A percentile compares a stretch with the other conserved stretches of the same genome.
phyloP scores from a whole-genome alignment of 2,113 vertebrate species.

The Chroicocephalus ridibundus region DNA sequence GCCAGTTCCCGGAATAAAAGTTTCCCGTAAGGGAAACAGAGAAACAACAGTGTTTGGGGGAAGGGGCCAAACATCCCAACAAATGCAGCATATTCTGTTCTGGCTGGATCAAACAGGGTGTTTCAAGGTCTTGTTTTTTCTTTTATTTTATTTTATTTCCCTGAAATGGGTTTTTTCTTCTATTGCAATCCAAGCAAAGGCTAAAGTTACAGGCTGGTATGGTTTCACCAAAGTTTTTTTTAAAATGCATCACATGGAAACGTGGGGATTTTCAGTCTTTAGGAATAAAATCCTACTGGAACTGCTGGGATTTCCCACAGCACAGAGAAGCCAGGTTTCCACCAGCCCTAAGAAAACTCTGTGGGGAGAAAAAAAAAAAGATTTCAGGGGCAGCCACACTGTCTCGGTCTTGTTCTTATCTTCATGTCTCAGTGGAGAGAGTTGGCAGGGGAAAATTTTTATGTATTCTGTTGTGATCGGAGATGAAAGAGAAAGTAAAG shows the following conservation, averaged over 20 bases:
- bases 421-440: neutral
- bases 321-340: neutral
- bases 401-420: neutral
- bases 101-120: neutral
- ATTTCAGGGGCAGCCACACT: neutral
- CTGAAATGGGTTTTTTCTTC: neutral
- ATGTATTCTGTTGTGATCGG: neutral
- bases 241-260: neutral
- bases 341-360: neutral
- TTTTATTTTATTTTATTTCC: neutral
- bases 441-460: neutral
- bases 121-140: neutral
- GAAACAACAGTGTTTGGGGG: fast-evolving
- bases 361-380: neutral
- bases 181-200: neutral
- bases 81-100: neutral
- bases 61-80: neutral
- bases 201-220: neutral
- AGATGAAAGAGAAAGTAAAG: neutral
- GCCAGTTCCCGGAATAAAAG: neutral
- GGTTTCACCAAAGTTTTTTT: neutral
- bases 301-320: neutral
- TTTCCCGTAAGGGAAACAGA: neutral
- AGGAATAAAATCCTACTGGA: neutral
- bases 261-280: neutral